Percentiles rank a stretch among this genome's conserved stretches.
Evolutionary conservation across 2,888 invertebrate species (phyloP).

Genomic region (Amiota communis): DNA sequence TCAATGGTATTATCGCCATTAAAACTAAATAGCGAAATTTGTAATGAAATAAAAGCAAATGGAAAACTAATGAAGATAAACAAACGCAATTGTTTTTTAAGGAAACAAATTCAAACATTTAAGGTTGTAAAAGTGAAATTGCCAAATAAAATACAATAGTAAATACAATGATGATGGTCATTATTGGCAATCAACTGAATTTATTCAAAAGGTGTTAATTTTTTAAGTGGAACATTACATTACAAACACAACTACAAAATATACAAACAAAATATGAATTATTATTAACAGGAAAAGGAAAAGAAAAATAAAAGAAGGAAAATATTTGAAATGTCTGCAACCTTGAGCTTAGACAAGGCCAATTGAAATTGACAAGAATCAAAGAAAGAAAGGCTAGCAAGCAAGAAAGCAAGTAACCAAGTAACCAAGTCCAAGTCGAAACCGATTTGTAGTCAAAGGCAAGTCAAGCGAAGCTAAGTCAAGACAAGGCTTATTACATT

Average conservation of each 20-base stretch:
- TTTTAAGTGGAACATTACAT: too few relatives aligned
- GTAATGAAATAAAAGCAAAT: too few relatives aligned
- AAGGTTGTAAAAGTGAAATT: too few relatives aligned
- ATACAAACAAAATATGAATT: neutral
- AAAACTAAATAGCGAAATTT: neutral
- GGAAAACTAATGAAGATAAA: neutral
- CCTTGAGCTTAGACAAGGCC: slow-evolving; percentile 1
- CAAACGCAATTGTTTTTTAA: neutral
- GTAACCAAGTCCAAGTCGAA: neutral
- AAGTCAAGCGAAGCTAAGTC: slow-evolving; percentile 3
- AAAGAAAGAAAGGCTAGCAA: neutral
- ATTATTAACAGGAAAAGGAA: neutral
- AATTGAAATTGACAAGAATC: neutral
- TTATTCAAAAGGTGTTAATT: too few relatives aligned
- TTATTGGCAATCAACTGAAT: neutral
- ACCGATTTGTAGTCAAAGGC: slow-evolving; percentile 3
- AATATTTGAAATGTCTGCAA: neutral
- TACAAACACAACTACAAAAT: neutral
- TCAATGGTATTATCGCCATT: neutral
- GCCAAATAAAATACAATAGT: neutral
- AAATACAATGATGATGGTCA: neutral
- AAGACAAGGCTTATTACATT: neutral
- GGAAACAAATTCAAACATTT: too few relatives aligned
- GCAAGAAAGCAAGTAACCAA: too few relatives aligned
- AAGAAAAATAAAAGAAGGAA: neutral